phyloP scores from a whole-genome alignment of 2,797 vertebrate species.

The Amblyopsis hoosieri region DNA sequence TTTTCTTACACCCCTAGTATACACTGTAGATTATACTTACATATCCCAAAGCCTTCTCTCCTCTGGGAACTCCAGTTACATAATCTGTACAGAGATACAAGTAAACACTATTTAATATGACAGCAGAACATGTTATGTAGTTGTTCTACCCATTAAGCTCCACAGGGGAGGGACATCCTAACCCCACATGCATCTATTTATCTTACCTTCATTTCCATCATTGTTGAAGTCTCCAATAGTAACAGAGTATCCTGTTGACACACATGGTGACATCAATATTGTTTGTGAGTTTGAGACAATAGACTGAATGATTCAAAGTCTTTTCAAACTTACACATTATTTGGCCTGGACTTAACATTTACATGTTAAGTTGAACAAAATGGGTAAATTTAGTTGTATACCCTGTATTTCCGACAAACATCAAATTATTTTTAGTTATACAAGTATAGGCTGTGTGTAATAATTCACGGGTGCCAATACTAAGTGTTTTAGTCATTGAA shows the following conservation, averaged over 20 bases:
- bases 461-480: not conserved
- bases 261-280: slow-evolving; percentile 7
- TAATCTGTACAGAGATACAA: slow-evolving; percentile 81
- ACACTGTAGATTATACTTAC: slow-evolving; percentile 71
- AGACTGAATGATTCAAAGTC: not conserved
- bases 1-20: too few relatives aligned
- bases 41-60: slow-evolving; percentile 91
- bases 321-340: too few relatives aligned
- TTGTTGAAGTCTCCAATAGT: slow-evolving; percentile 90
- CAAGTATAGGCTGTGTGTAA: too few relatives aligned
- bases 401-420: too few relatives aligned
- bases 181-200: not conserved
- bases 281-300: not conserved
- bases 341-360: too few relatives aligned
- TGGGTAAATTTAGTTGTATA: too few relatives aligned
- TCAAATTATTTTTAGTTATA: too few relatives aligned
- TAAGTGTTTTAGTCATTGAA: too few relatives aligned
- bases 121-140: not conserved
- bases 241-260: slow-evolving; percentile 89
- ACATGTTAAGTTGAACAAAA: too few relatives aligned
- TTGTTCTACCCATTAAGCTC: too few relatives aligned
- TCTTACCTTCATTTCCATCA: slow-evolving; percentile 86
- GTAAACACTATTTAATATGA: not conserved
- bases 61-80: slow-evolving; percentile 92
- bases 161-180: not conserved